Evolutionary conservation across 2,113 vertebrate species (phyloP), one percentile per base, ranked within the genome.

Genomic region (Callaeas wilsoni): DNA sequence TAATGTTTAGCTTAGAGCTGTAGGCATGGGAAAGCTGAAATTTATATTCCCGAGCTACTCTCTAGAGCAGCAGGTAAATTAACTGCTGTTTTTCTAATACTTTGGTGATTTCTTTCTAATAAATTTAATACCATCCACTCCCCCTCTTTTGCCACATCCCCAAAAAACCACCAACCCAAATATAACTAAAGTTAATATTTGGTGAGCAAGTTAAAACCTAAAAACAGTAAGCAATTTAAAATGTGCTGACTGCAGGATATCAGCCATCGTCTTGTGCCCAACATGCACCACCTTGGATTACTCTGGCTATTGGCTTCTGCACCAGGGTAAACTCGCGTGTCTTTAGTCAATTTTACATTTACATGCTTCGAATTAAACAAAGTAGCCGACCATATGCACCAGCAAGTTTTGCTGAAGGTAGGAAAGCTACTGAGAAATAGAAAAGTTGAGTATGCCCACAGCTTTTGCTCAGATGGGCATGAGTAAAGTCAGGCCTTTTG

Each of bases 51-150:
- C 1, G 2, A 78, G 32, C 33, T 92, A 12, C 74, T 65, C 15
- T 78, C 56, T 86, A 68, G 84, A 79, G 29, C 73, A 73, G 13
- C 20, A 70, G 22, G 29, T 74, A 73, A 64, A 94, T 82, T 59
- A 92, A 30, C 52, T 88, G 59, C 65, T 84, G 26, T 10, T 77
- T 93, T 94, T 80, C 44, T 68, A 89, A n/a, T 84, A 84, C 26
- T 27, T 62, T 42, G n/a, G 18, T 93, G 41, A 84, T 89, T 92
- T 89, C 8, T 27, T 93, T 77, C 22, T 82, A 29, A 87, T 90
- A 74, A 73, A 63, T 74, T 46, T 89, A 75, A n/a, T 17, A 57
- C 6, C 2, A 14, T 12, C 12, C 26, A 12, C 20, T n/a, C 9
- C 13, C 12, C 32, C 32, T 79, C 47, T 13, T 22, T 47, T 5